Percentiles rank a stretch among this genome's conserved stretches.
Conservation (phyloP, 2,888 invertebrate species). For the Chloroclystis v-ata region DNA sequence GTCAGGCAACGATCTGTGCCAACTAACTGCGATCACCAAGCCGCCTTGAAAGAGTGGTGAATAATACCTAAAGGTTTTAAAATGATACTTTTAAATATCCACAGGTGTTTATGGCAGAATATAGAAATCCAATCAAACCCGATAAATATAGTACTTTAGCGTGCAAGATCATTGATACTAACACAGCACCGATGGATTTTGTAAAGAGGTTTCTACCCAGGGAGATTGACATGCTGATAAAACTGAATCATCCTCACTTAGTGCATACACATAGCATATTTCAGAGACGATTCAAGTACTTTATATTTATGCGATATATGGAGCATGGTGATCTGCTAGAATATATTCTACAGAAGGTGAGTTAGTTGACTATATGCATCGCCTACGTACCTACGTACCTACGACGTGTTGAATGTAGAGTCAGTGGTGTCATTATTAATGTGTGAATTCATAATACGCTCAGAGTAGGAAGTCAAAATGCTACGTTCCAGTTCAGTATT, state of each 20-base stretch:
- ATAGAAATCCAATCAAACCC: slow-evolving; percentile 61
- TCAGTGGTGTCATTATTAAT: too few relatives aligned
- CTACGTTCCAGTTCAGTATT: too few relatives aligned
- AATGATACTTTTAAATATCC: neutral
- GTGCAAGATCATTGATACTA: slow-evolving; percentile 86
- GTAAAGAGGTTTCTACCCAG: slow-evolving; percentile 89
- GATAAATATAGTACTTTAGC: slow-evolving; percentile 74
- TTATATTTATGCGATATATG: slow-evolving; percentile 85
- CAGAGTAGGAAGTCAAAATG: too few relatives aligned
- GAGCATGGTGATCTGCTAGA: slow-evolving; percentile 89
- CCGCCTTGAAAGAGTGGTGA: too few relatives aligned
- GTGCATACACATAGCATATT: slow-evolving; percentile 88
- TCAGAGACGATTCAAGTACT: slow-evolving; percentile 83
- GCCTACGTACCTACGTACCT: too few relatives aligned
- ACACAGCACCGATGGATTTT: slow-evolving; percentile 86
- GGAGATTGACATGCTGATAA: slow-evolving; percentile 87
- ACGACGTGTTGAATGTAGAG: too few relatives aligned
- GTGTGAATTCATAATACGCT: neutral
- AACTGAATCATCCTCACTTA: slow-evolving; percentile 87
- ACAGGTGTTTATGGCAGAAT: slow-evolving; percentile 70
- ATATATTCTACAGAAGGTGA: slow-evolving; percentile 78
- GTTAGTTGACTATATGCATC: neutral
- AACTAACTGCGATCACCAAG: too few relatives aligned
- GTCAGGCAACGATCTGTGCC: too few relatives aligned
- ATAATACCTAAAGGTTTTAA: too few relatives aligned